Conservation (phyloP, 1,140 invertebrate species). For the Scaptomyza montana region DNA sequence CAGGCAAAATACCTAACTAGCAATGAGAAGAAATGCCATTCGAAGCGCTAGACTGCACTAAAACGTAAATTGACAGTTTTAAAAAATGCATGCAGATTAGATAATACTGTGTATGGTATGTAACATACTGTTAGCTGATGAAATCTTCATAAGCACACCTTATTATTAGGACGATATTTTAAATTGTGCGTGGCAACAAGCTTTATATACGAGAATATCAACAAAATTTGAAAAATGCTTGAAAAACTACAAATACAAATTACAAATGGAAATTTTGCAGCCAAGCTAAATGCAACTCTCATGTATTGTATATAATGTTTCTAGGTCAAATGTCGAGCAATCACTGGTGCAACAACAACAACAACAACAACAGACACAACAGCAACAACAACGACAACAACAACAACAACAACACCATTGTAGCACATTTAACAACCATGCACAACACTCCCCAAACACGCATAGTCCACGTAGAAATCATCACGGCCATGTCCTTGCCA, state of each 20-base stretch:
- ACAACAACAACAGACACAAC: slow-evolving; percentile 65
- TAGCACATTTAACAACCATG: slow-evolving; percentile 68
- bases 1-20: no score
- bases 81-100: no score
- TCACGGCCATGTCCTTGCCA: slow-evolving; percentile 45
- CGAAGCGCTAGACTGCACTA: no score
- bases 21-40: no score
- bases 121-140: not conserved
- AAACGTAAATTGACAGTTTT: no score
- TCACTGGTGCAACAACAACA: slow-evolving; percentile 78
- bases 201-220: slow-evolving; percentile 27
- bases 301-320: slow-evolving; percentile 82
- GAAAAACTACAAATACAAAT: slow-evolving; percentile 28
- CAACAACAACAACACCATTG: slow-evolving; percentile 66
- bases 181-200: slow-evolving; percentile 1
- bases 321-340: slow-evolving; percentile 84
- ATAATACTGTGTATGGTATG: not conserved
- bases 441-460: slow-evolving; percentile 57
- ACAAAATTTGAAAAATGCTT: slow-evolving; percentile 65
- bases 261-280: slow-evolving; percentile 47
- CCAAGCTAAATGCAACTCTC: slow-evolving; percentile 54
- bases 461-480: slow-evolving; percentile 50
- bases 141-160: no score
- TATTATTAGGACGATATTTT: no score
- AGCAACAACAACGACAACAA: slow-evolving; percentile 52